Base-by-base conservation (phyloP, 2,113 vertebrate species). In the Embiotoca jacksoni region DNA sequence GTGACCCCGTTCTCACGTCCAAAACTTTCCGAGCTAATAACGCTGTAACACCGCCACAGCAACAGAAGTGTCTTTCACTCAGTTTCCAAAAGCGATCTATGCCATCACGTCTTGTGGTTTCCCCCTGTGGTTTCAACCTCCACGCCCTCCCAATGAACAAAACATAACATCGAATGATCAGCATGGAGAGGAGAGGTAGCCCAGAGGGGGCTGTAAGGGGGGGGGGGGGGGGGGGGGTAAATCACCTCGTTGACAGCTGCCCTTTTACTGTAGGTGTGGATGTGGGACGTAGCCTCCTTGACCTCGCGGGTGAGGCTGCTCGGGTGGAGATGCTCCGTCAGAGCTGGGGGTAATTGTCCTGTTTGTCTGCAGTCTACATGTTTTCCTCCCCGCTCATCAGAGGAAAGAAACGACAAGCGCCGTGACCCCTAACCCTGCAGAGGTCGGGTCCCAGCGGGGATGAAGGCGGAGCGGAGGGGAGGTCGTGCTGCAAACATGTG, bases 401-500 rank as follows among this genome's bases (percentile, higher is more conserved):
- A 82, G 88, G 91, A 95, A 95, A 95, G 95, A 96, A 96, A 96
- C 92, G 93, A 94, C 95, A 95, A 95, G 90, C 94, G 92, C 90
- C 84, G 92, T 94, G 94, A 94, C 94, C 93, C 78, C 62, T 87
- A 89, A 95, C 93, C 95, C 63, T 16, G 15, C 57, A 74, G 65
- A 86, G 78, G 84, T 83, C 78, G 81, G 61, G 81, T 88, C 87
- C 75, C 83, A 13, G n/a, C 46, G 71, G 71, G 78, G 64, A 37
- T 63, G 72, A 75, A 76, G 80, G 74, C 64, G 58, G 56, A 58
- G 52, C 8, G 4, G 63, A 59, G 80, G 85, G 71, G 77, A 70
- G 78, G 65, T 58, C 49, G 39, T 7, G 53, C 91, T 86, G 89
- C 91, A 96, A 23, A 95, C 96, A 97, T 96, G 94, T 96, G 96